phyloP scores from a whole-genome alignment of 2,113 vertebrate genomes.

The Tiliqua scincoides region DNA sequence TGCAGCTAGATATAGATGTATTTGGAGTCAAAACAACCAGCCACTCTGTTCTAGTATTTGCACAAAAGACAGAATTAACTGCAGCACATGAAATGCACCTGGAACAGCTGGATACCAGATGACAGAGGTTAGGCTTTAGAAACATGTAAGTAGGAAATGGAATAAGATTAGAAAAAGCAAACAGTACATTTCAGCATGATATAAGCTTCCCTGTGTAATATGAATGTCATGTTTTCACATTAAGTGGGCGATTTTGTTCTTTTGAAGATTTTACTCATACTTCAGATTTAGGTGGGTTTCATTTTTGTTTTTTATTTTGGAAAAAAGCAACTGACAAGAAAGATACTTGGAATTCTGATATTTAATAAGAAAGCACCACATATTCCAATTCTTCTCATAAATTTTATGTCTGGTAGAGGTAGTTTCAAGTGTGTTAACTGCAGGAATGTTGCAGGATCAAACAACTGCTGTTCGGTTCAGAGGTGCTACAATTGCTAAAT shows the following conservation, averaged over 20 bases:
- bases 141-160: slow-evolving; percentile 67
- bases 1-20: slow-evolving; percentile 64
- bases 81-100: slow-evolving; percentile 67
- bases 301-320: slow-evolving; percentile 50
- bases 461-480: slow-evolving; percentile 33
- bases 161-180: slow-evolving; percentile 66
- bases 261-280: slow-evolving; percentile 57
- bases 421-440: slow-evolving; percentile 50
- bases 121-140: slow-evolving; percentile 64
- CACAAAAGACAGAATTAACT: slow-evolving; percentile 65
- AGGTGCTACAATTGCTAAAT: slow-evolving; percentile 34
- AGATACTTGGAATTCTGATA: slow-evolving; percentile 44
- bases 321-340: slow-evolving; percentile 6
- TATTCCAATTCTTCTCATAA: slow-evolving; percentile 46
- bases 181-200: slow-evolving; percentile 57
- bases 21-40: slow-evolving; percentile 47
- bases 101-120: slow-evolving; percentile 66
- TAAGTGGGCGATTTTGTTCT: slow-evolving; percentile 23
- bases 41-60: slow-evolving; percentile 53
- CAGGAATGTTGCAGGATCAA: slow-evolving; percentile 33
- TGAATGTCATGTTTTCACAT: slow-evolving; percentile 39
- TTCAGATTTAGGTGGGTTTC: slow-evolving; percentile 13
- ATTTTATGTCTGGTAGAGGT: slow-evolving; percentile 34
- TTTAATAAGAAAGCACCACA: slow-evolving; percentile 46
- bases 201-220: slow-evolving; percentile 49